Percentiles rank a stretch among this genome's conserved stretches.
These are phyloP conservation scores for Yponomeuta sedellus DNA, from an alignment of 2,888 invertebrate species.

Conservation along the genomic window DNA sequence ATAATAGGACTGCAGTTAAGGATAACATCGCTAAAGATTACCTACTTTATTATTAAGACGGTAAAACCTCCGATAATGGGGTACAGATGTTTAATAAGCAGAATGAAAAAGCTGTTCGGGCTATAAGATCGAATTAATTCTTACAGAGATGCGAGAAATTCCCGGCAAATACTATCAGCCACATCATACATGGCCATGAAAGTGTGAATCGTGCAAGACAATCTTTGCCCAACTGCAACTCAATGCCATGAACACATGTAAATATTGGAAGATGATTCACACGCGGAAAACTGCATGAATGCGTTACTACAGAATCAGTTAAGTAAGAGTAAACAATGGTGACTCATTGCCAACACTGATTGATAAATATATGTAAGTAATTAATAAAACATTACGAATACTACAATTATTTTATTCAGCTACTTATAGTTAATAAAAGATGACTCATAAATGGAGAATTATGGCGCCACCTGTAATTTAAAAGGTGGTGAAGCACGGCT, in stretches of 20 bases:
- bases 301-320: slow-evolving; percentile 1
- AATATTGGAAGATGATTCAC: background rate
- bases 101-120: background rate
- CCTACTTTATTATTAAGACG: too few relatives aligned
- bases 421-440: background rate
- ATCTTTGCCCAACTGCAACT: slow-evolving; percentile 1
- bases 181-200: background rate
- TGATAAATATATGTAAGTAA: background rate
- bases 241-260: background rate
- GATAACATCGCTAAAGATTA: too few relatives aligned
- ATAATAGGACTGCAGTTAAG: too few relatives aligned
- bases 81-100: too few relatives aligned
- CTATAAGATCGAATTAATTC: background rate
- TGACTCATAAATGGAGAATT: background rate
- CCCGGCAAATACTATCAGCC: background rate
- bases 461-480: background rate
- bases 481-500: background rate
- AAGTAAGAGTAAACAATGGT: background rate
- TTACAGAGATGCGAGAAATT: background rate
- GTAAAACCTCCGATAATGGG: too few relatives aligned
- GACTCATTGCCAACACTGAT: background rate
- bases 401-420: background rate
- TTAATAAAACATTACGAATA: background rate
- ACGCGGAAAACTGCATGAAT: slow-evolving; percentile 2
- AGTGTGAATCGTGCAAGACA: background rate